Evolutionary conservation across 2,797 vertebrate genomes (phyloP), one percentile per base, ranked within the genome.

Genomic region (Loriculus beryllinus): DNA sequence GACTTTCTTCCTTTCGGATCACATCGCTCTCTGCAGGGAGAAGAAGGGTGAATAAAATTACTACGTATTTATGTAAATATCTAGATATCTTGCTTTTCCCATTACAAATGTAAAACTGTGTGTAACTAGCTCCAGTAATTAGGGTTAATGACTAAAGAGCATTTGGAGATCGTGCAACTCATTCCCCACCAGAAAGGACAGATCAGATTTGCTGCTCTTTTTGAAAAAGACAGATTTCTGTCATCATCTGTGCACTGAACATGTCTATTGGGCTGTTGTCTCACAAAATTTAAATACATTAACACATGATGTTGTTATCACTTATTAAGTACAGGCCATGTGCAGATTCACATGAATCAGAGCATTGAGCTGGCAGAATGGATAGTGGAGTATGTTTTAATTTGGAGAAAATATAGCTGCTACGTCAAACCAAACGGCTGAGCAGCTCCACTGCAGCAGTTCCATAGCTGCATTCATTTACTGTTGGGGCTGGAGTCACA

Each of bases 141-240:
- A 87, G 81, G 31, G 81, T 76, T 90, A 94, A 90, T 90, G 79
- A 77, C 81, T 91, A 60, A 88, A 88, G 64, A 75, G 65, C 75
- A n/a, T 92, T 81, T 69, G 75, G 78, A 93, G 71, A 76, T 72
- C 5, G 19, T 86, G 62, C 48, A 68, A 29, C 84, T 84, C 56
- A n/a, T 39, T 39, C 37, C 37, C 37, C 37, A 39, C 37, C 56
- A 89, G 87, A 87, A 88, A 81, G 45, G 56, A 85, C 39, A 11
- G 40, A 93, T 90, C 69, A 80, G 35, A 43, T 77, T 87, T 82
- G 69, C 37, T 85, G 69, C 39, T 64, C 11, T 63, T 65, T 85
- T 62, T 39, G 17, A 82, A 87, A 89, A 91, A 37, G 5, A 87
- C 8, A 29, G 17, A 85, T 75, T 80, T 72, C 45, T 78, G 23